Base-by-base conservation (phyloP, 2,113 vertebrate genomes). In the Triplophysa tibetana region DNA sequence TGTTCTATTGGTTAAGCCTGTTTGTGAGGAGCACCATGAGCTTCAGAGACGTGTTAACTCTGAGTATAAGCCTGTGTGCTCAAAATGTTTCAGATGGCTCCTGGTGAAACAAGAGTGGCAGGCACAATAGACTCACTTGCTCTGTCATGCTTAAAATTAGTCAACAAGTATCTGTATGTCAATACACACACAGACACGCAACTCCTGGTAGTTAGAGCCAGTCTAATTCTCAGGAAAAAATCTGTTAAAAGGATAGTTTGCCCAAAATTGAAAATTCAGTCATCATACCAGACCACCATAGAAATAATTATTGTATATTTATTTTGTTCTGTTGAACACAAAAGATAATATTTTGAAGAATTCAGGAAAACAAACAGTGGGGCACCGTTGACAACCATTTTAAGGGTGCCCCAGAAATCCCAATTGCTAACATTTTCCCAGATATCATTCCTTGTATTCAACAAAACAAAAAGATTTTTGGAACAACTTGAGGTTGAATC, bases 41-140 rank as follows among this genome's bases (percentile, higher is more conserved):
- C 89, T 89, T 84, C 91, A 90, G 89, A 90, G 87, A 87, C 85
- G 85, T 72, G 85, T 90, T 91, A 93, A 94, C 91, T 92, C 91
- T 90, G 87, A 82, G 86, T 86, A 87, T 82, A 78, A 88, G 72
- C 77, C 86, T 88, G 87, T 80, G 84, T 12, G 90, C 90, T 93
- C 91, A 90, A 93, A 89, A 94, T 92, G 91, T 88, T 92, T 92
- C 91, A 90, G 90, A 93, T 91, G 94, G 91, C 95, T 94, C 90
- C 87, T 85, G 90, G 91, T 91, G 90, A 89, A 89, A 91, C 85
- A 87, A 90, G 89, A 90, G 90, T 89, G 93, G 90, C 90, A 87
- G 88, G 90, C 89, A 88, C 89, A 89, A 91, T 93, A 93, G 92
- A 92, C 89, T 89, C 48, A 56, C 74, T 72, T 68, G 63, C 91